These are phyloP conservation scores for Melikaiella ostensackeni DNA, from an alignment of 2,888 invertebrate genomes.

Conservation along the genomic window DNA sequence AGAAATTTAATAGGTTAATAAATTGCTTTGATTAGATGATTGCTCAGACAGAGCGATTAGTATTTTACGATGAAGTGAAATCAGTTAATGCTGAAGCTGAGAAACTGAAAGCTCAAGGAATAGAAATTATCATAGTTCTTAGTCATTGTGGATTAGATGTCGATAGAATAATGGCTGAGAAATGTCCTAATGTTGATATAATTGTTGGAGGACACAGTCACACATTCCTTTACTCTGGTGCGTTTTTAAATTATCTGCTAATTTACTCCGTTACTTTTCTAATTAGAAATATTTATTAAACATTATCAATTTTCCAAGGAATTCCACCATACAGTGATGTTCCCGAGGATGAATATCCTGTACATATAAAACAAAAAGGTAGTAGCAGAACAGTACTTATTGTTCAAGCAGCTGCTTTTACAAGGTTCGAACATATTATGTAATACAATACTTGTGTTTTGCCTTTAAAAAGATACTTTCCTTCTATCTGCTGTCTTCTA, in stretches of 20 bases:
- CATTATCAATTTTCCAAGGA: slow-evolving; percentile 54
- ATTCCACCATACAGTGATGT: slow-evolving; percentile 65
- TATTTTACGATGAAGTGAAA: slow-evolving; percentile 84
- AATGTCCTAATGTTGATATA: slow-evolving; percentile 85
- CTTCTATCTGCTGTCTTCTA: not conserved
- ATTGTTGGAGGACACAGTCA: slow-evolving; percentile 93
- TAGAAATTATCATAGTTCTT: slow-evolving; percentile 89
- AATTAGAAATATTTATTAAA: not conserved
- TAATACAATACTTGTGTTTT: not conserved
- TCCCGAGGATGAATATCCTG: slow-evolving; percentile 84
- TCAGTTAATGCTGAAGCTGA: slow-evolving; percentile 84
- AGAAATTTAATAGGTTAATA: no score
- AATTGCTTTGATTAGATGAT: slow-evolving; percentile 28
- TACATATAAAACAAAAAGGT: slow-evolving; percentile 80
- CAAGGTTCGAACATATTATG: slow-evolving; percentile 74
- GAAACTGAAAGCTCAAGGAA: slow-evolving; percentile 80
- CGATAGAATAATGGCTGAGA: slow-evolving; percentile 83
- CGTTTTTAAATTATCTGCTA: not conserved
- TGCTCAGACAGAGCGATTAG: slow-evolving; percentile 80
- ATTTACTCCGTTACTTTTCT: no score
- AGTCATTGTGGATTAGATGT: slow-evolving; percentile 88
- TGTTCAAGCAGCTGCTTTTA: slow-evolving; percentile 86
- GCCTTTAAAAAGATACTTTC: not conserved
- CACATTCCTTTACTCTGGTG: slow-evolving; percentile 84
- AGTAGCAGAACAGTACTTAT: slow-evolving; percentile 82